Evolutionary conservation across 2,797 vertebrate species (phyloP).

Genomic region (Sebastes vulpes): DNA sequence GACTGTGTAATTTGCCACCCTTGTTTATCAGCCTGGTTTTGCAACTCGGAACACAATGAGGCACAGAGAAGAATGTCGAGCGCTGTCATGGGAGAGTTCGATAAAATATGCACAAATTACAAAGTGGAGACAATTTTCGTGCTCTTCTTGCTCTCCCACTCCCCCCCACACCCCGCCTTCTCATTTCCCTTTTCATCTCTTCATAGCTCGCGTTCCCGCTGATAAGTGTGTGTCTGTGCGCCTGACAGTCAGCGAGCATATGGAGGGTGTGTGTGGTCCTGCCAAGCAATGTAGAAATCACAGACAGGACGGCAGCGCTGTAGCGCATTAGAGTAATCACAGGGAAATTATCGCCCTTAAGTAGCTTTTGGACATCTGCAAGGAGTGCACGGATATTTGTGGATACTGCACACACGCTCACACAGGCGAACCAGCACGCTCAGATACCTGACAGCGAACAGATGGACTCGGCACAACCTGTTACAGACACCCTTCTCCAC

Average conservation of each 20-base stretch:
- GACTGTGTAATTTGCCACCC: slow-evolving; percentile 67
- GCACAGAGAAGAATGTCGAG: slow-evolving; percentile 64
- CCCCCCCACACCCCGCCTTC: not conserved
- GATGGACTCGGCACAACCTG: slow-evolving; percentile 66
- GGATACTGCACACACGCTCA: slow-evolving; percentile 2
- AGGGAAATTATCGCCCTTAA: slow-evolving; percentile 77
- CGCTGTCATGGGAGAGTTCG: slow-evolving; percentile 64
- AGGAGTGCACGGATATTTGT: slow-evolving; percentile 35
- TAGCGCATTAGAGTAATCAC: slow-evolving; percentile 76
- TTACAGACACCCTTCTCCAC: slow-evolving; percentile 41
- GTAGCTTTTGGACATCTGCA: slow-evolving; percentile 79
- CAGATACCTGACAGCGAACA: slow-evolving; percentile 70
- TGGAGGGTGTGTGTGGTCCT: slow-evolving; percentile 75
- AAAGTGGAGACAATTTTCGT: slow-evolving; percentile 67
- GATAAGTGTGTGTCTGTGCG: slow-evolving; percentile 50
- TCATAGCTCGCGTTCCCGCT: slow-evolving; percentile 42
- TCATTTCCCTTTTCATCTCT: slow-evolving; percentile 66
- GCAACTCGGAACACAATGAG: slow-evolving; percentile 60
- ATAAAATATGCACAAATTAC: slow-evolving; percentile 77
- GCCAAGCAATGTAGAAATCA: slow-evolving; percentile 71
- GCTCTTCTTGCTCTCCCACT: not conserved
- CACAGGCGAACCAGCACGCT: slow-evolving; percentile 1
- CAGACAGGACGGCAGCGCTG: slow-evolving; percentile 67
- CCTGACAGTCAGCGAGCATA: slow-evolving; percentile 71
- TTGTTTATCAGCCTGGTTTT: slow-evolving; percentile 73